These are phyloP conservation scores for Dipus sagitta DNA, from an alignment of 2,797 vertebrate genomes.

Conservation along the genomic window DNA sequence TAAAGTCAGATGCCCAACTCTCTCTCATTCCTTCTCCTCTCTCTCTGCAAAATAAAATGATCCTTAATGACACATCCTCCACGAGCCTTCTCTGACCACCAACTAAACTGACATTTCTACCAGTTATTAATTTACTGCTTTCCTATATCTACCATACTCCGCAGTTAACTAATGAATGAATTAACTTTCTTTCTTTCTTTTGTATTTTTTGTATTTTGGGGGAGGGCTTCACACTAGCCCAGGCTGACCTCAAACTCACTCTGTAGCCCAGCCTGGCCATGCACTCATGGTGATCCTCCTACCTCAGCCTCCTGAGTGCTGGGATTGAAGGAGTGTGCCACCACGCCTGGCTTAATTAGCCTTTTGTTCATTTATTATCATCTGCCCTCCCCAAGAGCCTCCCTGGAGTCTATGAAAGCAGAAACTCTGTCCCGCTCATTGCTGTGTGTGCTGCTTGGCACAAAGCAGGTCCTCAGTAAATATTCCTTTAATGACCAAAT, in stretches of 20 bases:
- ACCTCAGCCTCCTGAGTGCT: not conserved
- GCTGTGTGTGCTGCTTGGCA: not conserved
- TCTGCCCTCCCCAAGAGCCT: not conserved
- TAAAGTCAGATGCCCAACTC: no score
- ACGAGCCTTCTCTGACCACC: not conserved
- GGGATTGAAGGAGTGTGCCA: no score
- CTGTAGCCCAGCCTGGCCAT: no score
- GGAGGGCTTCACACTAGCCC: no score
- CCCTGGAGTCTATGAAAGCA: not conserved
- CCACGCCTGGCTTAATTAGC: no score
- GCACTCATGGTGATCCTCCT: no score
- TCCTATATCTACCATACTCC: not conserved
- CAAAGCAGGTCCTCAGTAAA: not conserved
- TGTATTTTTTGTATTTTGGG: not conserved
- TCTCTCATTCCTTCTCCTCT: no score
- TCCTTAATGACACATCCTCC: no score
- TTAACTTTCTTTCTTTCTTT: not conserved
- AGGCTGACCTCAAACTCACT: no score
- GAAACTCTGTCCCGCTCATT: not conserved
- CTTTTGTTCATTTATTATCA: not conserved
- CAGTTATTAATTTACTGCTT: not conserved
- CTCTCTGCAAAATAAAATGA: no score
- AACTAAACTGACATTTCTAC: not conserved
- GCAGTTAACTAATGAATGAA: not conserved
- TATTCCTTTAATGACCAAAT: not conserved